Evolutionary conservation across 2,113 vertebrate species (phyloP).

Genomic region (Rostratula benghalensis): DNA sequence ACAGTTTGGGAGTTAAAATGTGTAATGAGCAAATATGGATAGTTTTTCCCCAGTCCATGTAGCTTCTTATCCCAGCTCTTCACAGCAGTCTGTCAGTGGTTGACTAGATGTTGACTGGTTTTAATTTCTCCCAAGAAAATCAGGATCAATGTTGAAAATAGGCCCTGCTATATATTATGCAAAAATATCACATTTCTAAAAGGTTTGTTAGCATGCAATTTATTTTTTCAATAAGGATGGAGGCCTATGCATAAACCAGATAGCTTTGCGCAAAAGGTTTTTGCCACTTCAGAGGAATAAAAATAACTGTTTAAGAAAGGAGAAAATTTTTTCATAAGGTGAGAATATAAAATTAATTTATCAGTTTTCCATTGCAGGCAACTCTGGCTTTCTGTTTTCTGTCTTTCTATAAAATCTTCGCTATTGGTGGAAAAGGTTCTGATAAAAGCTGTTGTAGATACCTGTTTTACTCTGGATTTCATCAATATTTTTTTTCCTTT

Average conservation of each 20-base stretch:
- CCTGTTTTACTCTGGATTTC: neutral
- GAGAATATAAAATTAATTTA: neutral
- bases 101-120: neutral
- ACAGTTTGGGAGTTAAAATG: neutral
- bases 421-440: neutral
- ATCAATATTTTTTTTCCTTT: neutral
- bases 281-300: neutral
- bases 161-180: neutral
- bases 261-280: neutral
- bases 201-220: neutral
- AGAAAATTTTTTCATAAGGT: neutral
- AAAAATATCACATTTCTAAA: neutral
- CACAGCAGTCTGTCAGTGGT: neutral
- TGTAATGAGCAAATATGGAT: neutral
- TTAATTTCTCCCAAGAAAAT: neutral
- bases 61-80: neutral
- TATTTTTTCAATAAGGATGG: neutral
- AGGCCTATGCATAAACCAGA: neutral
- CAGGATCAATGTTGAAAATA: neutral
- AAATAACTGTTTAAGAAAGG: neutral
- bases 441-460: neutral
- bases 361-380: neutral
- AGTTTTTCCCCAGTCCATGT: neutral
- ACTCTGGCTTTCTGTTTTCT: neutral
- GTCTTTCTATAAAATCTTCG: neutral